Conservation (phyloP, 2,113 vertebrate species). For the Siniperca chuatsi region DNA sequence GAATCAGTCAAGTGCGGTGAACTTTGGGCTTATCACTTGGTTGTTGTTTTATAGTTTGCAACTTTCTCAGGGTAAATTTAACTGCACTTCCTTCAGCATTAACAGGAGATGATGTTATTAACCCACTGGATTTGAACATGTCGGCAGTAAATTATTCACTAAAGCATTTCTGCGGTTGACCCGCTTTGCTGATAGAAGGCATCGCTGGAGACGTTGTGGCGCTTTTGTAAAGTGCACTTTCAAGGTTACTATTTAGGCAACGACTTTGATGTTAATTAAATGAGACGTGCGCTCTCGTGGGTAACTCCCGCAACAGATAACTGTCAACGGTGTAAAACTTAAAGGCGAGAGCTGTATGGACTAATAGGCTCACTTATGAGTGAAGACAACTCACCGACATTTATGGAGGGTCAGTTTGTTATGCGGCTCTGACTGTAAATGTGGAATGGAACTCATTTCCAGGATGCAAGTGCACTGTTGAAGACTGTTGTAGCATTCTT, state of each 20-base stretch:
- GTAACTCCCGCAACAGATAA: constrained; percentile 28
- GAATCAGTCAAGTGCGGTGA: constrained; percentile 47
- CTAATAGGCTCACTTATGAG: not conserved
- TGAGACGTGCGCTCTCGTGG: not conserved
- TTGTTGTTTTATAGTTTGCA: constrained; percentile 20
- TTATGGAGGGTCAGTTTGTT: not conserved
- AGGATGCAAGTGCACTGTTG: constrained; percentile 11
- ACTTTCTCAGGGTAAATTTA: constrained; percentile 47
- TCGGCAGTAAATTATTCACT: not conserved
- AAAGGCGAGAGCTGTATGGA: not conserved
- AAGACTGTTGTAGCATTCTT: not conserved
- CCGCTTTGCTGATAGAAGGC: not conserved
- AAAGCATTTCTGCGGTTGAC: not conserved
- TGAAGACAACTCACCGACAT: not conserved
- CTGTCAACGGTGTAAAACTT: constrained; percentile 10
- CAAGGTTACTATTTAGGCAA: constrained; percentile 31
- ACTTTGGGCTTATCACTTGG: constrained; percentile 39
- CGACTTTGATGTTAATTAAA: constrained; percentile 28
- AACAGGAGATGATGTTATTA: not conserved
- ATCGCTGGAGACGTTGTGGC: not conserved
- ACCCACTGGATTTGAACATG: constrained; percentile 15
- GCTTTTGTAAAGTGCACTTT: constrained; percentile 15
- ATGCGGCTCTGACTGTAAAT: not conserved
- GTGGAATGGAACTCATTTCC: constrained; percentile 28
- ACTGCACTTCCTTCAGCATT: not conserved